Evolutionary conservation across 2,888 invertebrate genomes (phyloP), one percentile per base, ranked within the genome.

Genomic region (Erebia aethiops): DNA sequence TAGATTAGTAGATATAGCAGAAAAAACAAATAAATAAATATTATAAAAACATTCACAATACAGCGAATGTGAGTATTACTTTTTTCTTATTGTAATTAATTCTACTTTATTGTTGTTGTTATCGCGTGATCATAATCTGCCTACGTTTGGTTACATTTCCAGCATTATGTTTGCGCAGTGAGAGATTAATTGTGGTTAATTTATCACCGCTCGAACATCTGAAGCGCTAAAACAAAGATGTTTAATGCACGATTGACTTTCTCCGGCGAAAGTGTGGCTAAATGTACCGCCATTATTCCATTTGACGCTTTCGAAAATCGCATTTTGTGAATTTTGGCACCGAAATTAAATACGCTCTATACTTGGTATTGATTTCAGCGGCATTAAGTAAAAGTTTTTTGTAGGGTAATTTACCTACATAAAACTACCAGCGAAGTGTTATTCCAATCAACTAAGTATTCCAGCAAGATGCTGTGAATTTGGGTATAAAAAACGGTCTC

Each of bases 191-290:
- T 62, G 51, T 58, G 57, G 21, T n/a, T 57, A 56, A 74, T 69
- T 72, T 71, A 72, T 71, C 51, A 66, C 60, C 43, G 68, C 51
- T 74, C 63, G 62, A 54, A 54, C 56, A 72, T 70, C 69, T 71
- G 64, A 70, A 69, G 67, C 74, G 72, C 71, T 76, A 76, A 78
- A 84, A 89, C 87, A 89, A 88, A 87, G 86, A 88, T 84, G 85
- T 87, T 90, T 87, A 86, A 87, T 86, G 89, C 87, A 85, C 87
- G 87, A 91, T 87, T 86, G 82, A 87, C 92, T 92, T 92, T 93
- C 92, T 85, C 92, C 81, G 79, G 91, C 81, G 92, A 93, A 93
- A 93, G 92, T 92, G 88, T 88, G 85, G 81, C 89, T 90, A 88
- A 90, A 84, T 82, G 82, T 77, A 79, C 81, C 80, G 82, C 81